Evolutionary conservation across 2,888 invertebrate genomes (phyloP), one percentile per base, ranked within the genome.

Genomic region (Pyrgus malvae): DNA sequence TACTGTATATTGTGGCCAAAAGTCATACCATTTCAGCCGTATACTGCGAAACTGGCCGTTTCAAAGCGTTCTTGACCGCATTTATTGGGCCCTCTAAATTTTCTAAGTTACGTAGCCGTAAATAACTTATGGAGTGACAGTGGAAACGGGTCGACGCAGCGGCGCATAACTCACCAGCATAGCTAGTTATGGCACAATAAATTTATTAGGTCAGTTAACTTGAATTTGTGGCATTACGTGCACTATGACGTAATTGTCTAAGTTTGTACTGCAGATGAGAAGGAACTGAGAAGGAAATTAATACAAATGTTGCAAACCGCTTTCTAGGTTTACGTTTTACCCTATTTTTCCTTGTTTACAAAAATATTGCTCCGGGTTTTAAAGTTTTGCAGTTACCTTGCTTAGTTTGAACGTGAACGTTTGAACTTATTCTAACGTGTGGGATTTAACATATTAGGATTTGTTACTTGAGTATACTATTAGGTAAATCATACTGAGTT

Each of bases 151-250:
- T 44, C 58, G 64, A 64, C 67, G 57, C 63, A 60, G 61, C 62
- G 61, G 61, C 62, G 62, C 76, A 78, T 86, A 83, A 83, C 75
- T 86, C 82, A 83, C 72, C 68, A 76, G 80, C 79, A 79, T 64
- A 78, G 73, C 83, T 79, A 79, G 85, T 84, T 84, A 85, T 80
- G 80, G 75, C 74, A 78, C 77, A 74, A 84, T 87, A 83, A 86
- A 87, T 88, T 85, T 82, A 84, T 86, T 87, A 82, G 76, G 77
- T 78, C 78, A 78, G 78, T 80, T 84, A 83, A 84, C 82, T 82
- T 70, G 77, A 79, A 83, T 83, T 83, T 82, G 82, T 84, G 75
- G 77, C 69, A 65, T 65, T 65, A 68, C 68, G 64, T 67, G 67
- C 61, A 62, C 64, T 63, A 68, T 72, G 69, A 66, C 67, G 65